phyloP scores from a whole-genome alignment of 2,888 invertebrate genomes.

The Idaea straminata region DNA sequence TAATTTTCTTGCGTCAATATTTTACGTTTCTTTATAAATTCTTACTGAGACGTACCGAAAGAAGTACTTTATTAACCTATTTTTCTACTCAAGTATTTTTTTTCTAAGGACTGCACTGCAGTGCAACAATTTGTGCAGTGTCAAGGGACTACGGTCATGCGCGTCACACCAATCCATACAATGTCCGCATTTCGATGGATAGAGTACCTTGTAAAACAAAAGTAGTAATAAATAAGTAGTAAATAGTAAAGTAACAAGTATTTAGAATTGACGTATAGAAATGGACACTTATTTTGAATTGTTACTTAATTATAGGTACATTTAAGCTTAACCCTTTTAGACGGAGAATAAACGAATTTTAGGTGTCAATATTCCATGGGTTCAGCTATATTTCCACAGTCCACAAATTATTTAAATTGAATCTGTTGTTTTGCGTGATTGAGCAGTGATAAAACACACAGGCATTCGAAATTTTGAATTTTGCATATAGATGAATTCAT shows the following conservation, averaged over 20 bases:
- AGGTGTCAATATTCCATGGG: no score
- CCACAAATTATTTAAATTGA: no score
- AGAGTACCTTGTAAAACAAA: background rate
- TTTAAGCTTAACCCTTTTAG: no score
- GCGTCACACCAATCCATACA: constrained; percentile 30
- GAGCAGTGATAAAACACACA: no score
- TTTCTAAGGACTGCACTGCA: constrained; percentile 21
- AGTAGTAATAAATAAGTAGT: background rate
- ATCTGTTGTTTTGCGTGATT: no score
- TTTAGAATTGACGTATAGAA: no score
- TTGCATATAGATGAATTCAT: no score
- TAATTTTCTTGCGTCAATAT: constrained; percentile 16
- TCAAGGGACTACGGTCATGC: constrained; percentile 24
- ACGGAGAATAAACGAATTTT: no score
- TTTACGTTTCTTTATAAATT: constrained; percentile 9
- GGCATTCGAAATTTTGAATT: no score
- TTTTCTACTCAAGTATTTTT: background rate
- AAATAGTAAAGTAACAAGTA: background rate
- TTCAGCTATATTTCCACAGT: no score
- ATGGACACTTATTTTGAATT: no score
- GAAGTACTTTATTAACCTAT: background rate
- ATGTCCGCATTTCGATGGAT: constrained; percentile 16
- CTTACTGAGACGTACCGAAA: background rate
- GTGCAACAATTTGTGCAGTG: constrained; percentile 32
- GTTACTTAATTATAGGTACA: no score